Evolutionary conservation across 2,113 vertebrate genomes (phyloP).

Genomic region (Lamprologus sp.): DNA sequence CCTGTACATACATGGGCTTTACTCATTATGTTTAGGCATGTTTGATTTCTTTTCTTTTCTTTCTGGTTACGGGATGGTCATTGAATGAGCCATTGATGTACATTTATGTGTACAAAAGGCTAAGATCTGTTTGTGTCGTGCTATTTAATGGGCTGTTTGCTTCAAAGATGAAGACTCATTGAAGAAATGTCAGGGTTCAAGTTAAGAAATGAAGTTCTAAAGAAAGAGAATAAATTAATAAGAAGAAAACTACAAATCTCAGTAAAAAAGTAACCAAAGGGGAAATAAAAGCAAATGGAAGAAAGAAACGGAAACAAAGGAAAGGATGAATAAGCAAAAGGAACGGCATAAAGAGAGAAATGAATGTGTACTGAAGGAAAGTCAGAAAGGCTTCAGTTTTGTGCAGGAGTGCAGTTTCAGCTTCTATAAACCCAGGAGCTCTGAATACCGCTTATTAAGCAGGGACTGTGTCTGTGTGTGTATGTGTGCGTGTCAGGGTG

Average conservation of each 20-base stretch:
- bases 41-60: background rate
- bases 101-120: background rate
- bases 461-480: slow-evolving; percentile 36
- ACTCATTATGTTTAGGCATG: background rate
- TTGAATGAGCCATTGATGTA: background rate
- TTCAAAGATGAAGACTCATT: background rate
- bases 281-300: background rate
- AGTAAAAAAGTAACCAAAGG: background rate
- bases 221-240: background rate
- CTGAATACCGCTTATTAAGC: slow-evolving; percentile 72
- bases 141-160: background rate
- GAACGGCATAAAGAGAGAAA: background rate
- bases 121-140: background rate
- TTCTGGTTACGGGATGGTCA: background rate
- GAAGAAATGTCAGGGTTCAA: background rate
- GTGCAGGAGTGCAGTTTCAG: slow-evolving; percentile 65
- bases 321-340: background rate
- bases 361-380: slow-evolving; percentile 17
- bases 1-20: background rate
- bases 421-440: slow-evolving; percentile 65
- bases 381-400: slow-evolving; percentile 34
- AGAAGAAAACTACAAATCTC: background rate
- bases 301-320: background rate
- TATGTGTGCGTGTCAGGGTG: slow-evolving; percentile 58
- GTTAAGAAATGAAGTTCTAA: background rate